Evolutionary conservation across 2,113 vertebrate species (phyloP), one percentile per base, ranked within the genome.

Genomic region (Holacanthus passer): DNA sequence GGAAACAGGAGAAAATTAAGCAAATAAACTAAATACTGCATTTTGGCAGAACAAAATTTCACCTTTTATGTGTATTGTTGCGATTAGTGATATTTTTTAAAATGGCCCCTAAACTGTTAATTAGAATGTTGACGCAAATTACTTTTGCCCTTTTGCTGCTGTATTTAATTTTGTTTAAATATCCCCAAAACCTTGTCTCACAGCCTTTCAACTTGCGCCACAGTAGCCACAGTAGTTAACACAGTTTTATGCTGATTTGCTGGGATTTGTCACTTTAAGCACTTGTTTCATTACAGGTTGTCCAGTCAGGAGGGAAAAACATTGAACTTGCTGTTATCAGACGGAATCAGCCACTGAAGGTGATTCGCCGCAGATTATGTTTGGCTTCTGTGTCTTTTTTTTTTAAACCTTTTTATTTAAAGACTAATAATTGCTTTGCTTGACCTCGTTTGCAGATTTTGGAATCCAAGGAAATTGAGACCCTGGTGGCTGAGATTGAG

Each of bases 291-390:
- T 41, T 45, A 60, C 87, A 95, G 89, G 87, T 95, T 88, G 95
- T 96, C 70, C 96, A 97, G 88, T 96, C 96, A 89, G 95, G 94
- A 73, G 94, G 96, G 22, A 97, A 97, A 93, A 96, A 94, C 58
- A 96, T 88, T 73, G 94, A 96, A 78, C 90, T 97, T 89, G 90
- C 95, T 76, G 71, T 95, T 43, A 95, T 94, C 94, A 94, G 92
- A 92, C 96, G 95, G 92, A 97, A 95, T 35, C 93, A 97, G 86
- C 91, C 93, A 88, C 88, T 96, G 48, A 95, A 96, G 91, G 93
- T 96, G 93, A 52, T 24, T 12, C 20, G 1, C 47, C 9, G 29
- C 2, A 52, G 31, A 75, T 32, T 58, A 20, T 16, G 13, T 37
- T 7, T 16, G 3, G 2, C 3, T 64, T 35, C 20, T 53, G 22